Percentiles rank a stretch among this genome's conserved stretches.
These are phyloP conservation scores for Bubo bubo DNA, from an alignment of 2,113 vertebrate genomes.

Conservation along the genomic window DNA sequence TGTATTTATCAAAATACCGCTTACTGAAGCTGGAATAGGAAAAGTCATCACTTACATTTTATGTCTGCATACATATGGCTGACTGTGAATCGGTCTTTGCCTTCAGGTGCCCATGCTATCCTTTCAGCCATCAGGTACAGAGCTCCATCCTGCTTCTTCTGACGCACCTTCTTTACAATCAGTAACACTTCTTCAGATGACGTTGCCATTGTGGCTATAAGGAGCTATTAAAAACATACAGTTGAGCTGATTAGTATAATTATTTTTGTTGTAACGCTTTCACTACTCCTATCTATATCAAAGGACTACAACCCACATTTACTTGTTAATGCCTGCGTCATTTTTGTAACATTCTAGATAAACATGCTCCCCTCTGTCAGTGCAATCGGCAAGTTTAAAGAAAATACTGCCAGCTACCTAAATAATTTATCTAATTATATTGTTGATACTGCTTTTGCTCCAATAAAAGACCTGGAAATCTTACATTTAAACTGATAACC, in stretches of 20 bases:
- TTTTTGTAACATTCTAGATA: not conserved
- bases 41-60: slow-evolving; percentile 85
- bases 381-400: not conserved
- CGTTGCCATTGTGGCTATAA: slow-evolving; percentile 84
- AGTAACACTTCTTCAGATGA: slow-evolving; percentile 97
- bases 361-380: not conserved
- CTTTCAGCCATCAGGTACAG: slow-evolving; percentile 97
- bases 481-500: not conserved
- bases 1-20: not conserved
- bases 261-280: not conserved
- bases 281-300: not conserved
- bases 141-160: slow-evolving; percentile 97
- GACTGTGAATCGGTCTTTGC: slow-evolving; percentile 95
- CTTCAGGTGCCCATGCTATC: slow-evolving; percentile 96
- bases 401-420: not conserved
- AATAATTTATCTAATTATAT: not conserved
- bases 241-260: not conserved
- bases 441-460: not conserved
- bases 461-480: not conserved
- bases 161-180: slow-evolving; percentile 94
- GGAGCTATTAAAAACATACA: slow-evolving; percentile 1
- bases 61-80: slow-evolving; percentile 97
- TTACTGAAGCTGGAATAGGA: not conserved
- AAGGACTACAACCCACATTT: not conserved
- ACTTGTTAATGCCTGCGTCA: not conserved